Evolutionary conservation across 2,113 vertebrate species (phyloP).

Genomic region (Phodopus roborovskii): DNA sequence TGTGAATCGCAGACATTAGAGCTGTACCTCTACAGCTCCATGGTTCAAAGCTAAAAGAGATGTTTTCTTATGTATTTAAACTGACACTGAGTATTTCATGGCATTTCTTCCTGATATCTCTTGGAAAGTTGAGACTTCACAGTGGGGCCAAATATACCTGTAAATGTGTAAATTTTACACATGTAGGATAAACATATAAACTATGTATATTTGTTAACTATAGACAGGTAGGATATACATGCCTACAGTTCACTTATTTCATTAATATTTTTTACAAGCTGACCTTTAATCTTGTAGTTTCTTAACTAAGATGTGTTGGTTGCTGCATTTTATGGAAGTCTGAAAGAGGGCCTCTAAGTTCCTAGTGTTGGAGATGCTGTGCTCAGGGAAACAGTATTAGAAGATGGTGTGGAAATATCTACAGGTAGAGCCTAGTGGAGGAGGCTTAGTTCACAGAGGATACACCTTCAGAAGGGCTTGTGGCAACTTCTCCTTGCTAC

Average conservation of each 20-base stretch:
- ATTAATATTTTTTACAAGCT: not conserved
- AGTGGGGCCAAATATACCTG: not conserved
- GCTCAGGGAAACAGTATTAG: not conserved
- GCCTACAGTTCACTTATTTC: not conserved
- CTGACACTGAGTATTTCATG: not conserved
- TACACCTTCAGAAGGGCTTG: too few relatives aligned
- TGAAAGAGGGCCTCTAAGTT: not conserved
- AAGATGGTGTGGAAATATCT: not conserved
- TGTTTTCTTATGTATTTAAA: constrained; percentile 59
- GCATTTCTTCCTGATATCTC: not conserved
- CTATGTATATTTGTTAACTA: not conserved
- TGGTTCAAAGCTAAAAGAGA: not conserved
- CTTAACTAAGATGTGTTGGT: not conserved
- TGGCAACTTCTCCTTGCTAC: not conserved
- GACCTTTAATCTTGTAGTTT: not conserved
- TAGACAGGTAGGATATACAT: not conserved
- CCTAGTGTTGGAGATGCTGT: not conserved
- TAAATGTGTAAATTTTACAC: not conserved
- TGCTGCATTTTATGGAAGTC: not conserved
- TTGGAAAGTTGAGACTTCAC: not conserved
- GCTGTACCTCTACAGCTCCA: not conserved
- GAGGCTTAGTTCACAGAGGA: not conserved
- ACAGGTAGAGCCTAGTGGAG: too few relatives aligned
- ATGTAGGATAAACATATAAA: too few relatives aligned
- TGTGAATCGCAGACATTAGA: not conserved